Base-by-base conservation (phyloP, 2,797 vertebrate species). In the Myotis planiceps region DNA sequence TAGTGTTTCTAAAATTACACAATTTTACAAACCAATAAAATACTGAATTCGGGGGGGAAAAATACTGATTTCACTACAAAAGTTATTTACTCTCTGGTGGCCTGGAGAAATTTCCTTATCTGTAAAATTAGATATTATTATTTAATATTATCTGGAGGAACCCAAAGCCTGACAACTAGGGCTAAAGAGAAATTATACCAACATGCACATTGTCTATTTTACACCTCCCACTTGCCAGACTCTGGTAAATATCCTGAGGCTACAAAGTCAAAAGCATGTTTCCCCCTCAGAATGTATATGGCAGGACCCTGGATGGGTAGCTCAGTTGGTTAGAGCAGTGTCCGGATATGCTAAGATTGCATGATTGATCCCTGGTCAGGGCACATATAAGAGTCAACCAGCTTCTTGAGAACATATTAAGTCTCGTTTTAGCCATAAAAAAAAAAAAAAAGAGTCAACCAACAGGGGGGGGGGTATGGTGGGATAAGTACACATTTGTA, bases 21-120 rank as follows among this genome's bases (percentile, higher is more conserved):
- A 34, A 68, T 42, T 88, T 89, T 71, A 81, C 6, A 81, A 82
- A 65, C 8, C 58, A 83, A 69, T 53, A 75, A 92, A 93, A 89
- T 66, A 49, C 23, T 47, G 34, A 90, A 76, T 58, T 82, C 34
- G 65, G 45, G 45, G 55, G 4, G 53, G 71, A 88, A n/a, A n/a
- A n/a, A 89, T 60, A 63, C 18, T 39, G 49, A 90, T 71, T 51
- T 83, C 42, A 74, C 29, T 34, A 71, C 8, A n/a, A 82, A 55
- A 65, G 21, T 47, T 78, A 72, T 10, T 89, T 51, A 68, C 39
- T 80, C 27, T 92, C 86, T 75, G 37, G 58, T 58, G 37, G 27
- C 29, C 53, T 34, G 23, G 23, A 76, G 7, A 84, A 80, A 29
- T 25, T 53, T 49, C 34, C 65, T 45, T 21, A 25, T 42, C 47